Percentiles rank a stretch among this genome's conserved stretches.
Evolutionary conservation across 2,888 invertebrate species (phyloP).

Genomic region (Oscheius sp.): DNA sequence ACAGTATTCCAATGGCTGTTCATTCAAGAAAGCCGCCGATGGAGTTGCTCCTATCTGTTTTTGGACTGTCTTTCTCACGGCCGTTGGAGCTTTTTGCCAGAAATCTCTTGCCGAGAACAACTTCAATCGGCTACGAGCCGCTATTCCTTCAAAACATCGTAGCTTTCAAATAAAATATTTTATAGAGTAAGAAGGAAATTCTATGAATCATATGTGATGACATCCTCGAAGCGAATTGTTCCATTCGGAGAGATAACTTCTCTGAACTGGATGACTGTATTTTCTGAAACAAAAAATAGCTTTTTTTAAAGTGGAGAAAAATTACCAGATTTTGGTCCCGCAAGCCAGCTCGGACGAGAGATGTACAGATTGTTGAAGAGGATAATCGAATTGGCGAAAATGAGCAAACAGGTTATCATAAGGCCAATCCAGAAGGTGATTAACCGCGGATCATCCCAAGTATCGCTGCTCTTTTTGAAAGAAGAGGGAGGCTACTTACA

Average conservation of each 20-base stretch:
- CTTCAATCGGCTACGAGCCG: slow-evolving; percentile 87
- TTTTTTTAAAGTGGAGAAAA: too few relatives aligned
- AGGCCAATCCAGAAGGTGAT: not conserved
- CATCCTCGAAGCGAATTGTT: not conserved
- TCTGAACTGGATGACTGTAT: too few relatives aligned
- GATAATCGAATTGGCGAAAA: not conserved
- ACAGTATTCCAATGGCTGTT: slow-evolving; percentile 80
- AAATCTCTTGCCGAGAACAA: slow-evolving; percentile 84
- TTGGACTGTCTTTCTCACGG: slow-evolving; percentile 71
- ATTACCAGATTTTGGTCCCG: too few relatives aligned
- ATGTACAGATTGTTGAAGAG: not conserved
- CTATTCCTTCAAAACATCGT: slow-evolving; percentile 71
- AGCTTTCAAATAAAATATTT: slow-evolving; percentile 4
- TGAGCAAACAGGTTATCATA: not conserved
- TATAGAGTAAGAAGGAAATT: not conserved
- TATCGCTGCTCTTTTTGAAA: not conserved
- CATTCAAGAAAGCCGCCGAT: slow-evolving; percentile 96
- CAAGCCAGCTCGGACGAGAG: not conserved
- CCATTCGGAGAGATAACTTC: too few relatives aligned
- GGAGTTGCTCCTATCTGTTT: slow-evolving; percentile 73
- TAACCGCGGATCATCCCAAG: slow-evolving; percentile 1
- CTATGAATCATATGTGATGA: not conserved
- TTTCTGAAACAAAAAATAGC: too few relatives aligned
- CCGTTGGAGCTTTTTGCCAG: slow-evolving; percentile 89
- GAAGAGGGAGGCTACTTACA: not conserved